Percentiles rank a stretch among this genome's conserved stretches.
These are phyloP conservation scores for Eilema griseolum DNA, from an alignment of 2,888 invertebrate species.

Conservation along the genomic window DNA sequence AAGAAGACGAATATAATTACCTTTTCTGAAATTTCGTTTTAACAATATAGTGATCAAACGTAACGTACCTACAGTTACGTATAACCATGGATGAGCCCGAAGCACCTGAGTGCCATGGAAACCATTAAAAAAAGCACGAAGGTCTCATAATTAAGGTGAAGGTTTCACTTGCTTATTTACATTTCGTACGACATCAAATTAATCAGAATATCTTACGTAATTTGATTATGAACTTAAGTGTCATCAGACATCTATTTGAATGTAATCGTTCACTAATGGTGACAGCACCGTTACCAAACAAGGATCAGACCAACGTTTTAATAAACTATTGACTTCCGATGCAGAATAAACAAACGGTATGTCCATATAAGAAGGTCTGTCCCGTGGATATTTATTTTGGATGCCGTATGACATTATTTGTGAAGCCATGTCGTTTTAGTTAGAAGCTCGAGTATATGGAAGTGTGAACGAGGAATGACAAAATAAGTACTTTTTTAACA, in stretches of 20 bases:
- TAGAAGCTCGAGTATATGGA: slow-evolving; percentile 55
- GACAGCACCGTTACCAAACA: slow-evolving; percentile 71
- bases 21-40: too few relatives aligned
- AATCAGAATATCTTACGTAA: slow-evolving; percentile 49
- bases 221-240: slow-evolving; percentile 37
- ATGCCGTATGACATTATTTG: slow-evolving; percentile 33
- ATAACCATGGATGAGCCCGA: neutral
- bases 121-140: neutral
- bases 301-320: slow-evolving; percentile 66
- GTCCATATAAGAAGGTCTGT: slow-evolving; percentile 57
- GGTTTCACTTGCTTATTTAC: slow-evolving; percentile 3
- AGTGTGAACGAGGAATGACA: slow-evolving; percentile 55
- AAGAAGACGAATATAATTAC: too few relatives aligned
- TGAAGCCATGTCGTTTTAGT: slow-evolving; percentile 24
- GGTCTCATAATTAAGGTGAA: neutral
- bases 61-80: neutral
- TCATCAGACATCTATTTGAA: slow-evolving; percentile 48
- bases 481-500: slow-evolving; percentile 7
- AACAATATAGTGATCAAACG: neutral
- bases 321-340: slow-evolving; percentile 73
- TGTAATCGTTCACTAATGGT: slow-evolving; percentile 64
- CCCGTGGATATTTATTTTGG: slow-evolving; percentile 43
- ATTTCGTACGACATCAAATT: slow-evolving; percentile 20
- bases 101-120: neutral
- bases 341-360: slow-evolving; percentile 69